These are phyloP conservation scores for Hyppa rectilinea DNA, from an alignment of 2,888 invertebrate species.

Conservation along the genomic window DNA sequence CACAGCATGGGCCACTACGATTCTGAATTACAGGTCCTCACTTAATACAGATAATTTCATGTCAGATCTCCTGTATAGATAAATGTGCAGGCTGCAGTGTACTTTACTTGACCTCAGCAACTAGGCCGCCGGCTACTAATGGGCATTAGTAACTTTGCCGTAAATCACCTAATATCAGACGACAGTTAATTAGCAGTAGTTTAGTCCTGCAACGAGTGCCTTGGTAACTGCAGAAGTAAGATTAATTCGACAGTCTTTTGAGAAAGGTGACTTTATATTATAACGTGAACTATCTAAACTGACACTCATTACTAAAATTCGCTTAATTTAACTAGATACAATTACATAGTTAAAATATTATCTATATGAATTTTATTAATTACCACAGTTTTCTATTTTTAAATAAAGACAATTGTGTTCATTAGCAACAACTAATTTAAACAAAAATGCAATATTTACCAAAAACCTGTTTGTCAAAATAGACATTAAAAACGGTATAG, in stretches of 20 bases:
- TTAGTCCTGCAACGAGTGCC: conserved; percentile 37
- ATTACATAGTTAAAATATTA: background rate
- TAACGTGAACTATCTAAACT: too few species aligned
- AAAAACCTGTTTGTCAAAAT: background rate
- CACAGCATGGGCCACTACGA: background rate
- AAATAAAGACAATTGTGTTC: background rate
- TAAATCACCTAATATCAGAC: conserved; percentile 31
- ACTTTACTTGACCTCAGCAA: conserved; percentile 3
- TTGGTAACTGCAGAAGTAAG: conserved; percentile 28
- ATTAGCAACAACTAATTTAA: background rate
- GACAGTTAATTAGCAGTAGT: conserved; percentile 26
- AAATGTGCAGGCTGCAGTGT: background rate
- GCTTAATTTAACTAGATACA: too few species aligned
- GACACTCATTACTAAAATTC: too few species aligned
- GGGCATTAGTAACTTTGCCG: conserved; percentile 19
- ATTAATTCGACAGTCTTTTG: conserved; percentile 20
- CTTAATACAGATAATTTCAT: background rate
- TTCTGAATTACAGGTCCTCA: background rate
- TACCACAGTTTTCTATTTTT: background rate
- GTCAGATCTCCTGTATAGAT: background rate
- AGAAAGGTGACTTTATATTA: background rate
- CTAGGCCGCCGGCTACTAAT: conserved; percentile 38
- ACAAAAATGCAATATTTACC: background rate
- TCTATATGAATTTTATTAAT: background rate
- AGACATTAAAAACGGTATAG: background rate